Percentiles rank a stretch among this genome's conserved stretches.
Conservation (phyloP, 2,888 invertebrate genomes). For the Eumacrocentrus americanus region DNA sequence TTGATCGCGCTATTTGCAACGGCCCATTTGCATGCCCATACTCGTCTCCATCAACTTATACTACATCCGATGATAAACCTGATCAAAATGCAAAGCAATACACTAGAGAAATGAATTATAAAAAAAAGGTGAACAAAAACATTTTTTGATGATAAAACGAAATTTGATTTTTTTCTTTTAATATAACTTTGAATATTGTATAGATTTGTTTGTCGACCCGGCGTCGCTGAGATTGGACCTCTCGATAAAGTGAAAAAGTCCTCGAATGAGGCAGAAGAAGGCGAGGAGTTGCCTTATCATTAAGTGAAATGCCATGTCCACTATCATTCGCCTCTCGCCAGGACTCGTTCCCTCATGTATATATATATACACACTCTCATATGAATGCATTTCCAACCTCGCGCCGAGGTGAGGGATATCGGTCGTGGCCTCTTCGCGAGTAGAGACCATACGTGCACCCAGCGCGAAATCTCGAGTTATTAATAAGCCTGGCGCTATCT, state of each 20-base stretch:
- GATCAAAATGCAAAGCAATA: background rate
- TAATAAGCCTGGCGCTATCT: constrained; percentile 59
- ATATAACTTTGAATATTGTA: background rate
- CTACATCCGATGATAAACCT: background rate
- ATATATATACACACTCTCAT: constrained; percentile 16
- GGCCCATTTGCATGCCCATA: constrained; percentile 11
- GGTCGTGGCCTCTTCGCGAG: constrained; percentile 26
- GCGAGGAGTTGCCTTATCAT: constrained; percentile 58
- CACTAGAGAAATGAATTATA: background rate
- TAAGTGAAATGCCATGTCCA: constrained; percentile 63
- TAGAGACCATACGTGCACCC: constrained; percentile 26
- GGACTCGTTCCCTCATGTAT: constrained; percentile 41
- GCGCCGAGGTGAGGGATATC: constrained; percentile 37
- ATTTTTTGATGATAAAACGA: no score
- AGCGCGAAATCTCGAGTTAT: constrained; percentile 51
- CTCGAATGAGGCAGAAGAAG: constrained; percentile 23
- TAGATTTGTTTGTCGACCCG: constrained; percentile 38
- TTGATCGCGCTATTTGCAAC: constrained; percentile 43
- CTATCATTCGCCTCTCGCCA: constrained; percentile 50
- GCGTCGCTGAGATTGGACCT: constrained; percentile 52
- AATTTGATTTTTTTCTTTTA: background rate
- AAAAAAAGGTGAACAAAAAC: no score
- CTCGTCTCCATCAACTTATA: background rate
- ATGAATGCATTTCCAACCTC: constrained; percentile 30
- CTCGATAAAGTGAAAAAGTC: constrained; percentile 46